Evolutionary conservation across 2,888 invertebrate genomes (phyloP).

Genomic region (Penaeus monodon): DNA sequence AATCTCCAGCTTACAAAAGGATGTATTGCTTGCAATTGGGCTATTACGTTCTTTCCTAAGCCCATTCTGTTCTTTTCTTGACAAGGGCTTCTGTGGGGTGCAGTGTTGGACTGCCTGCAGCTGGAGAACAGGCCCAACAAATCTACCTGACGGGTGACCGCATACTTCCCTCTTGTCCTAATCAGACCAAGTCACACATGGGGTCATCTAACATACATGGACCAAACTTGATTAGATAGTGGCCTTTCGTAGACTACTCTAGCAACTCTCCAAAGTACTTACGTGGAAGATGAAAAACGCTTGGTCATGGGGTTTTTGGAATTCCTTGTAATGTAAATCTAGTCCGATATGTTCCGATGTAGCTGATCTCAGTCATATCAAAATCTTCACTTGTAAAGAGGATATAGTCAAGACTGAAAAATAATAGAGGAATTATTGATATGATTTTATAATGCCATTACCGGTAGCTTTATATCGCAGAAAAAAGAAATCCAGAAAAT

Average conservation of each 20-base stretch:
- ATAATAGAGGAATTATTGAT: not conserved
- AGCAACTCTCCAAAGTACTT: too few species aligned
- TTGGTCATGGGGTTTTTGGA: not conserved
- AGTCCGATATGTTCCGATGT: not conserved
- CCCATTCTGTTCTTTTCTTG: not conserved
- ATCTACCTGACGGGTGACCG: constrained; percentile 45
- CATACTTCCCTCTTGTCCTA: constrained; percentile 40
- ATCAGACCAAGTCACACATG: too few species aligned
- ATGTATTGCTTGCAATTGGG: too few species aligned
- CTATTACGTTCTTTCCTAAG: too few species aligned
- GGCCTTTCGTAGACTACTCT: not conserved
- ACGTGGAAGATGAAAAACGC: not conserved
- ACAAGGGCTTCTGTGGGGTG: constrained; percentile 43
- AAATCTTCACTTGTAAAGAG: too few species aligned
- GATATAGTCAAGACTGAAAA: too few species aligned
- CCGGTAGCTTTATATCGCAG: too few species aligned
- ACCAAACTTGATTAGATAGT: not conserved
- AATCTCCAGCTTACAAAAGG: too few species aligned
- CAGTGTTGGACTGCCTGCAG: constrained; percentile 48
- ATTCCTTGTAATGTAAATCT: not conserved
- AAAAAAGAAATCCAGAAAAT: too few species aligned
- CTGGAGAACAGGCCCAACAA: constrained; percentile 43
- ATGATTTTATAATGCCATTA: not conserved
- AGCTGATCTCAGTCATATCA: too few species aligned
- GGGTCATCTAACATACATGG: not conserved